These are phyloP conservation scores for Cephus spinipes DNA, from an alignment of 2,888 invertebrate genomes.

Conservation along the genomic window DNA sequence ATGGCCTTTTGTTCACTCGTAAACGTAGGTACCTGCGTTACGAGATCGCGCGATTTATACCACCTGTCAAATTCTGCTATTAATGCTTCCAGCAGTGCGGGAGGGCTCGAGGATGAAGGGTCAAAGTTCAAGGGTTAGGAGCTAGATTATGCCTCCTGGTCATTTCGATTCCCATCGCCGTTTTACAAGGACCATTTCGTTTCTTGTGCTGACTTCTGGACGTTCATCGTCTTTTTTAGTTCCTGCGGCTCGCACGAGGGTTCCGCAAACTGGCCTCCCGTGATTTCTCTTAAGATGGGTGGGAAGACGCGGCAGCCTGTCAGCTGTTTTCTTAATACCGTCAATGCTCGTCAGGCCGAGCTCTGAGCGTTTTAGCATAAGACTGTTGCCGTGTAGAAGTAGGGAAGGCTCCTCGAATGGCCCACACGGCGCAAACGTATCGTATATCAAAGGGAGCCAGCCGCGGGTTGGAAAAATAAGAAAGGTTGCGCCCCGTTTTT, in stretches of 20 bases:
- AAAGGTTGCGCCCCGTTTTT: constrained; percentile 47
- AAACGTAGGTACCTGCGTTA: background rate
- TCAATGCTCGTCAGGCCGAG: constrained; percentile 54
- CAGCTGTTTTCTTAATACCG: constrained; percentile 51
- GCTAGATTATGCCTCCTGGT: background rate
- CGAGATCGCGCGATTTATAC: background rate
- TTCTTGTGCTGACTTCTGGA: background rate
- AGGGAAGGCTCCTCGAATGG: constrained; percentile 49
- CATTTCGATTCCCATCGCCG: background rate
- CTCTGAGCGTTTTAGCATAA: constrained; percentile 50
- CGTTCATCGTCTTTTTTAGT: background rate
- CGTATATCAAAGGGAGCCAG: constrained; percentile 55
- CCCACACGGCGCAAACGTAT: constrained; percentile 55
- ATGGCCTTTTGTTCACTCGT: background rate
- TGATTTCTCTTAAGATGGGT: background rate
- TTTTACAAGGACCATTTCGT: background rate
- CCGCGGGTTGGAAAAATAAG: constrained; percentile 38
- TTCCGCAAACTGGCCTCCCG: background rate
- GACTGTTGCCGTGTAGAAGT: constrained; percentile 44
- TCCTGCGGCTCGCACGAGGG: background rate
- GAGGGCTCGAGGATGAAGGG: background rate
- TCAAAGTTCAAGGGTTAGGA: background rate
- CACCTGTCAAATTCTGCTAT: background rate
- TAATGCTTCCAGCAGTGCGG: background rate
- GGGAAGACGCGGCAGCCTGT: constrained; percentile 22